Percentiles rank a stretch among this genome's conserved stretches.
Conservation (phyloP, 2,888 invertebrate species). For the Heliconius aoede region DNA sequence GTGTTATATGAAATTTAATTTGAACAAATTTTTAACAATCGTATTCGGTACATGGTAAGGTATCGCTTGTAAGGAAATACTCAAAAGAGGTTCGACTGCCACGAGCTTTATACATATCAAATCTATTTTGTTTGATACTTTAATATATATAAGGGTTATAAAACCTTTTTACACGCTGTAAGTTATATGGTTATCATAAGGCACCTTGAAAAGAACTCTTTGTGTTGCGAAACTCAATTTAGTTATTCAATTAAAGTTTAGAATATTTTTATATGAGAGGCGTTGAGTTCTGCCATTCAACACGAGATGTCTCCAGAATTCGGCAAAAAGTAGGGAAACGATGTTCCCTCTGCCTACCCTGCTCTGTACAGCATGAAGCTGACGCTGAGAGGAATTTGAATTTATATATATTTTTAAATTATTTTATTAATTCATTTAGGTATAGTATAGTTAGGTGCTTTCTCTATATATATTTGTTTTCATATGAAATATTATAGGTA, state of each 20-base stretch:
- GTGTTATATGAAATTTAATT: not conserved
- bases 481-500: no score
- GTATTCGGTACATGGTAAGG: not conserved
- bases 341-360: no score
- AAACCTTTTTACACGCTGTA: not conserved
- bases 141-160: not conserved
- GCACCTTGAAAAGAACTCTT: not conserved
- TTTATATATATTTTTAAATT: no score
- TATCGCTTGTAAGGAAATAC: not conserved
- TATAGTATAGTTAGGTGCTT: no score
- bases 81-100: not conserved
- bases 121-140: not conserved
- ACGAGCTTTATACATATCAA: not conserved
- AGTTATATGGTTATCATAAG: not conserved
- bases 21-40: not conserved
- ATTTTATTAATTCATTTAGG: no score
- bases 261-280: not conserved
- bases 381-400: no score
- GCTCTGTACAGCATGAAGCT: no score
- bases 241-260: not conserved
- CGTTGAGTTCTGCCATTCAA: no score
- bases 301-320: no score
- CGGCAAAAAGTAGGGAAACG: no score
- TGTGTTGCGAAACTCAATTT: not conserved
- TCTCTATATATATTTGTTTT: no score